Base-by-base conservation (phyloP, 2,888 invertebrate genomes). In the Xestobium rufovillosum region DNA sequence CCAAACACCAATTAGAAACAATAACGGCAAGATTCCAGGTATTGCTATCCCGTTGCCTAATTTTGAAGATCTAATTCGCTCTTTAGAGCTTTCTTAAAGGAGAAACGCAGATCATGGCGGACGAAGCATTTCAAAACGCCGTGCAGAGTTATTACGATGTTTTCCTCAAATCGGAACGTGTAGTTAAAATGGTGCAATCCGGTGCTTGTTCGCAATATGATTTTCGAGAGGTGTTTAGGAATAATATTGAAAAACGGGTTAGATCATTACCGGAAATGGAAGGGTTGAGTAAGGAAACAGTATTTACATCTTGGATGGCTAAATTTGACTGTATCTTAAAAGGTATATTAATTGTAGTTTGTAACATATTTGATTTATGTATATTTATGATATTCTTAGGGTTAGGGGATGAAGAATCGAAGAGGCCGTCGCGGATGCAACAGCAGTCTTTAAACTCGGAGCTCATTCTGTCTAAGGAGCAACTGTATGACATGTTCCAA, bases 401-500 rank as follows among this genome's bases (percentile, higher is more conserved):
- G 52, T 70, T 75, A 39, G 87, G 88, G 16, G 90, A 91, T 56
- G 90, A 90, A 55, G 89, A 90, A 54, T 76, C 82, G 9, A 90
- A 90, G 66, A 71, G 89, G 59, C 89, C 90, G 34, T 81, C 85
- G 19, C 72, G 89, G 50, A 83, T 88, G 68, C 89, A 89, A 66
- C 87, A 87, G 64, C 88, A 90, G 68, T 83, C 82, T 45, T 73
- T 86, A 56, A 96, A 87, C 69, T 91, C 88, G 33, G 96, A 96
- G 67, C 75, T 89, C 52, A 92, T 97, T 60, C 76, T 97, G 51
- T 92, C 94, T 55, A 99, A 99, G 70, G 98, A 99, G 63, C 98
- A 99, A 65, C 78, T 99, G 8, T 99, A 95, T 69, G 98, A 99
- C 67, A 96, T 98, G 94, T 99, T 98, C 68, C 98, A 99, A 68